Percentiles rank a stretch among this genome's conserved stretches.
Evolutionary conservation across 2,113 vertebrate species (phyloP).

Genomic region (Microtus ochrogaster): DNA sequence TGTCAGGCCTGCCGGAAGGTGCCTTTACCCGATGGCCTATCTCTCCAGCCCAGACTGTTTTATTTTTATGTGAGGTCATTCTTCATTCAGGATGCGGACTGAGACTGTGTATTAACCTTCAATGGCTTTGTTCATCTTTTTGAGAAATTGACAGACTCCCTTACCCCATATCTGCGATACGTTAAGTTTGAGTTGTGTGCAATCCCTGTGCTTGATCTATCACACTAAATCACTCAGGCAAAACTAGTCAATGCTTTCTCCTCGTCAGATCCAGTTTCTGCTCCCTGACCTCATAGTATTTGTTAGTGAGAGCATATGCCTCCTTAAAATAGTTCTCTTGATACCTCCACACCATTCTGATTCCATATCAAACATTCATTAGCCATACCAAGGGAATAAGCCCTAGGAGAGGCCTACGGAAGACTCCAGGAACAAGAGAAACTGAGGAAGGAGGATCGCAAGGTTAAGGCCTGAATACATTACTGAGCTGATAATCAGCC

Average conservation of each 20-base stretch:
- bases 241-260: background rate
- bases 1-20: background rate
- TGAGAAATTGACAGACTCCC: background rate
- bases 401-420: background rate
- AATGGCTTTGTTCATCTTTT: background rate
- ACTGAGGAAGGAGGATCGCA: background rate
- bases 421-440: too few species aligned
- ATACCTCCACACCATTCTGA: background rate
- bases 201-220: background rate
- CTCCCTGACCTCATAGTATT: background rate
- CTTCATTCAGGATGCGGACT: background rate
- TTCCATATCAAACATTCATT: background rate
- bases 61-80: background rate
- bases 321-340: background rate
- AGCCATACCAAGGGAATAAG: background rate
- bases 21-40: too few species aligned
- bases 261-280: background rate
- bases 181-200: background rate
- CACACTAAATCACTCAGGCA: background rate
- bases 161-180: background rate
- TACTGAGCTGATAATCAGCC: background rate
- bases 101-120: background rate
- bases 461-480: background rate
- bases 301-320: background rate
- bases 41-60: background rate